Base-by-base conservation (phyloP, 2,797 vertebrate genomes). In the Philypnodon macrostomus region DNA sequence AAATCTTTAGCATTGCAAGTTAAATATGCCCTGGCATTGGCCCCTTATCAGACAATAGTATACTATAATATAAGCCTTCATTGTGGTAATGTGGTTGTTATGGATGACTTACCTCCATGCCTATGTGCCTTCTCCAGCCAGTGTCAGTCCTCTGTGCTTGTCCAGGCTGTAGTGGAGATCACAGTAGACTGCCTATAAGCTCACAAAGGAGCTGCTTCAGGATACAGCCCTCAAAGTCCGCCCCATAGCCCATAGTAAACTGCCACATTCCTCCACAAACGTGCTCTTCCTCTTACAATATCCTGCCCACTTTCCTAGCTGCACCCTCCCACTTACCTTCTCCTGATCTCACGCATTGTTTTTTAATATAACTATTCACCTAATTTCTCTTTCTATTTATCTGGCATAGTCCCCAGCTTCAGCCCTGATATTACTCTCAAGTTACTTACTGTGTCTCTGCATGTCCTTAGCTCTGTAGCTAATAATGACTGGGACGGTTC, bases 261-360 rank as follows among this genome's bases (percentile, higher is more conserved):
- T 74, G 75, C 73, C 76, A 83, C 81, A 86, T 84, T 87, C 83
- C 83, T 83, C 60, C 63, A 81, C 77, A 79, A 77, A 71, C 72
- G 65, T 18, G 42, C 68, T 56, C 58, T 57, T 40, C 64, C 68
- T 67, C 63, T 64, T 37, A 56, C 65, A n/a, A n/a, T 63, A 53
- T 19, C 13, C 31, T 34, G 31, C 33, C 32, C 14, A 10, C 33
- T 34, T 54, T 48, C 44, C n/a, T 37, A 40, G 48, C 31, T 53
- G 54, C 40, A 33, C 57, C 37, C 54, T 37, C 45, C 52, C 44
- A 8, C 58, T 39, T 35, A 41, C 55, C 54, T 54, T 12, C 5
- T 70, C 34, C 69, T n/a, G n/a, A n/a, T n/a, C 63, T 7, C 44
- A 62, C 58, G n/a, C 44, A 47, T 47, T 66, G 61, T 19, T 34